Conservation (phyloP, 2,888 invertebrate genomes). For the Autographa pulchrina region DNA sequence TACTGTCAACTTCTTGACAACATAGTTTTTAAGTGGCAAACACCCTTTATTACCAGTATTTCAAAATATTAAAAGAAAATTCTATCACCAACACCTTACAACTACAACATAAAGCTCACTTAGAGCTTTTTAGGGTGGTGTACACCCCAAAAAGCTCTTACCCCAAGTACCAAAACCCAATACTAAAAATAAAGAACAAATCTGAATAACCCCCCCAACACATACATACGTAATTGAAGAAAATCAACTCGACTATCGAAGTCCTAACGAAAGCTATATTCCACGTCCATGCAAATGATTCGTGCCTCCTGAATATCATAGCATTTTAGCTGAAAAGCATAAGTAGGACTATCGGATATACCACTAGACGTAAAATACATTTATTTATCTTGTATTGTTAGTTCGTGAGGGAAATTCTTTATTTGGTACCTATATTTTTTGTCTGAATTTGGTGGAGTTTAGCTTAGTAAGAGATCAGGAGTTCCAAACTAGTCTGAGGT, state of each 20-base stretch:
- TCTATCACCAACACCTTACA: too few relatives aligned
- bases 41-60: too few relatives aligned
- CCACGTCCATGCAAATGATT: conserved; percentile 45
- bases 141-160: background rate
- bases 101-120: too few relatives aligned
- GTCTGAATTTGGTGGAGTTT: background rate
- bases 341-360: conserved; percentile 15
- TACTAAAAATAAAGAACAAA: background rate
- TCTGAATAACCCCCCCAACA: background rate
- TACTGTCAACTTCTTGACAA: too few relatives aligned
- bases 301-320: conserved; percentile 33
- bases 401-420: background rate
- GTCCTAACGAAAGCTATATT: conserved; percentile 24
- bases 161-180: background rate
- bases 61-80: too few relatives aligned
- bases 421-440: background rate
- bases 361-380: background rate
- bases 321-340: conserved; percentile 20
- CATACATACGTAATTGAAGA: background rate
- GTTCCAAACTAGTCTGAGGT: background rate
- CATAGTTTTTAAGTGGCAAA: too few relatives aligned
- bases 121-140: too few relatives aligned
- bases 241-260: conserved; percentile 17
- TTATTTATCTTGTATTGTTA: conserved; percentile 1
- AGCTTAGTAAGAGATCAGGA: background rate